Evolutionary conservation across 2,797 vertebrate genomes (phyloP).

Genomic region (Valencia hispanica): DNA sequence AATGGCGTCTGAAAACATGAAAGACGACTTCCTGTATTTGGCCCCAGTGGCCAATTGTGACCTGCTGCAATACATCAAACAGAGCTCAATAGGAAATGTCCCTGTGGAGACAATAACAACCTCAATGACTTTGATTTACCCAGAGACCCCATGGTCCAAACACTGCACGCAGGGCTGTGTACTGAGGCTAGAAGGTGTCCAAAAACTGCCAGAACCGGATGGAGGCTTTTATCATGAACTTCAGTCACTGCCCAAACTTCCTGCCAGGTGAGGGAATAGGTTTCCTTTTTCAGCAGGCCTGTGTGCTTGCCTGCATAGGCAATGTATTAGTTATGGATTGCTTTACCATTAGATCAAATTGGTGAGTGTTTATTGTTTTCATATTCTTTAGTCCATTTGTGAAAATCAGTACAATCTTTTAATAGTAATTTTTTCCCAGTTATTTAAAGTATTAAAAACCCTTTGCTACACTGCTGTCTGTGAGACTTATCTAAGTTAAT

Average conservation of each 20-base stretch:
- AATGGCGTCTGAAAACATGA: constrained; percentile 69
- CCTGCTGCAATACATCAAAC: constrained; percentile 74
- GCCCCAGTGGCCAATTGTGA: constrained; percentile 63
- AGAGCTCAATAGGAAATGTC: constrained; percentile 78
- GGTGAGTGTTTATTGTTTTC: background rate
- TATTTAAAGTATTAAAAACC: background rate
- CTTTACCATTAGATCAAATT: background rate
- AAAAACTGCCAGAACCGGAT: constrained; percentile 41
- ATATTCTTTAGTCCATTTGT: background rate
- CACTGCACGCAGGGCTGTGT: constrained; percentile 66
- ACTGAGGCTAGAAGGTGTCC: constrained; percentile 56
- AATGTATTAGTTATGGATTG: constrained; percentile 20
- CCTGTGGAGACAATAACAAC: constrained; percentile 76
- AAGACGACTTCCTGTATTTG: constrained; percentile 79
- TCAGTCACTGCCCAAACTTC: constrained; percentile 72
- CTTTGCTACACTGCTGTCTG: background rate
- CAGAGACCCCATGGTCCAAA: constrained; percentile 71
- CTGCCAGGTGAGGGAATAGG: constrained; percentile 66
- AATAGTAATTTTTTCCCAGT: background rate
- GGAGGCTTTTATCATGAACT: constrained; percentile 74
- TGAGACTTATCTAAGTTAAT: background rate
- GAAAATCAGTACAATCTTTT: background rate
- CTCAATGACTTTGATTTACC: constrained; percentile 70
- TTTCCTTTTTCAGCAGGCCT: constrained; percentile 72
- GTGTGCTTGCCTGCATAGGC: constrained; percentile 23